phyloP scores from a whole-genome alignment of 2,113 vertebrate genomes.

The Trematomus loennbergii region DNA sequence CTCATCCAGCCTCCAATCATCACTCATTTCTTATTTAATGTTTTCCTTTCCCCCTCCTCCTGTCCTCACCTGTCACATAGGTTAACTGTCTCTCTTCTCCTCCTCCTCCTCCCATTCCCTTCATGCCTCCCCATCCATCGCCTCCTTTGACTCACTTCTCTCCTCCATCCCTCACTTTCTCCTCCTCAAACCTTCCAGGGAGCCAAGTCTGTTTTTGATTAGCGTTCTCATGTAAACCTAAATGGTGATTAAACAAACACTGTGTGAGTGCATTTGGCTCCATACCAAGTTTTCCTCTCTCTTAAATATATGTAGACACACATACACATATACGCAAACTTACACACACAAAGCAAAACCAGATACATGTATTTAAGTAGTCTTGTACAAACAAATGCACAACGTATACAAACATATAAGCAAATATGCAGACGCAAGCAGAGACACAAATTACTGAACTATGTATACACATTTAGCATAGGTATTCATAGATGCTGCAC shows the following conservation, averaged over 20 bases:
- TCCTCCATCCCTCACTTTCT: conserved; percentile 5
- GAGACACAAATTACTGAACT: conserved; percentile 46
- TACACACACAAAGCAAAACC: conserved; percentile 3
- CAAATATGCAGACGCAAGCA: conserved; percentile 38
- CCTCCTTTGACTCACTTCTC: neutral
- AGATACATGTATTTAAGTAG: conserved; percentile 35
- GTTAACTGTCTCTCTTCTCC: neutral
- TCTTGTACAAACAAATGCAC: conserved; percentile 59
- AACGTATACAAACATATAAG: conserved; percentile 52
- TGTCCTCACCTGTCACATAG: conserved; percentile 35
- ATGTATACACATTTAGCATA: conserved; percentile 38
- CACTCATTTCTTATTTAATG: neutral
- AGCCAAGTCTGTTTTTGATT: conserved; percentile 75
- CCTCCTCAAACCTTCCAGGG: conserved; percentile 47
- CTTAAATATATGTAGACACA: conserved; percentile 28
- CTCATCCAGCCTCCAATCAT: conserved; percentile 1
- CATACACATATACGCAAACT: conserved; percentile 33
- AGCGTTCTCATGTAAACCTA: conserved; percentile 76
- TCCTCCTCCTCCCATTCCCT: neutral
- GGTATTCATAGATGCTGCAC: conserved; percentile 11
- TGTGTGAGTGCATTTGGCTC: conserved; percentile 59
- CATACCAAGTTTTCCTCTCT: conserved; percentile 54
- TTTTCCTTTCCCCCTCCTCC: neutral
- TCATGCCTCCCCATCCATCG: neutral
- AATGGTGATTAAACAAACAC: conserved; percentile 81